Evolutionary conservation across 1,140 invertebrate genomes (phyloP), one percentile per base, ranked within the genome.

Genomic region (Apis laboriosa): DNA sequence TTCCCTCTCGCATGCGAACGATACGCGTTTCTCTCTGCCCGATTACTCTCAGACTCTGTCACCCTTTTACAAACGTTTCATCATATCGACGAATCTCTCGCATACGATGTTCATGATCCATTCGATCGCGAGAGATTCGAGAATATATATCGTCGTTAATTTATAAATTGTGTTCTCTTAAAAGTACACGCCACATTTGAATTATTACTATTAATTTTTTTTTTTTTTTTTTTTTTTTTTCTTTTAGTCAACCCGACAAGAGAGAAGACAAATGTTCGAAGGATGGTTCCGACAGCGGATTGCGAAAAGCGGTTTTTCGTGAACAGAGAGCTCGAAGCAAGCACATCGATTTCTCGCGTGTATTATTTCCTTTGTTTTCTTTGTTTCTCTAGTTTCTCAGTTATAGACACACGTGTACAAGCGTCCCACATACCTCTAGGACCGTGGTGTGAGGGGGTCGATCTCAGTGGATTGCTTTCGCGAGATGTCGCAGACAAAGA

Each of bases 351-450:
- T 84, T 72, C 73, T 53, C 56, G 77, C 77, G 61, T 73, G 71
- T 73, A 11, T 73, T n/a, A 58, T 73, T 34, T 17, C 58, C 19
- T 49, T 53, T 63, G 64, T 15, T 63, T 55, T 34, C 17, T 15
- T 21, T 34, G 17, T 51, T 75, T 79, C n/a, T 53, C 11, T 7
- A 9, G 15, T 66, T 80, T 56, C 55, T 68, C 61, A 24, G 53
- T 61, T 64, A 56, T 68, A 89, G 82, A 88, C 90, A 90, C 90
- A 89, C 88, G 63, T 77, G 85, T 86, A 86, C 87, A 88, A 87
- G 87, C 77, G 86, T 83, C 85, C 81, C 88, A 83, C 76, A 89
- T 81, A 79, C 68, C 84, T 81, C 84, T 85, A 84, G 75, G 70
- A 72, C 81, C 85, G 66, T 87, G 21, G 58, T 49, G 72, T 60